Conservation (phyloP, 1,140 invertebrate species). For the Brachionus plicatilis region DNA sequence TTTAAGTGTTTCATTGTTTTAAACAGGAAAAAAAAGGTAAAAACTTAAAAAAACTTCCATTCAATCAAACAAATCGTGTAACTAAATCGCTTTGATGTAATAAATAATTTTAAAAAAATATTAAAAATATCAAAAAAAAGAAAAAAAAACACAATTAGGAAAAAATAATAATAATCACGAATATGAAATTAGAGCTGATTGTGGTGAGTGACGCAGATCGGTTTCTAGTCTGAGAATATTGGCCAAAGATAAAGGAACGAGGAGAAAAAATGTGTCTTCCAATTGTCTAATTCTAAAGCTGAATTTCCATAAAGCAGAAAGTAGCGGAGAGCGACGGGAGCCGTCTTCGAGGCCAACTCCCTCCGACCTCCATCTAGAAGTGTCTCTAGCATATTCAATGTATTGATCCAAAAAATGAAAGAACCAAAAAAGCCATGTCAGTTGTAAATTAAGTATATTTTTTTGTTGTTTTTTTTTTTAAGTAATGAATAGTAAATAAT, state of each 20-base stretch:
- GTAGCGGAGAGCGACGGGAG: not conserved
- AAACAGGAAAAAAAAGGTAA: not conserved
- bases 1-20: not conserved
- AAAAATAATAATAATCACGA: not conserved
- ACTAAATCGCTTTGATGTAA: slow-evolving; percentile 21
- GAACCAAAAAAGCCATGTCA: not conserved
- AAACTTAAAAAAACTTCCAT: slow-evolving; percentile 18
- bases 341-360: too few relatives aligned
- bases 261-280: not conserved
- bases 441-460: slow-evolving; percentile 25
- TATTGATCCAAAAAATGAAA: not conserved
- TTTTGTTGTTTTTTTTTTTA: slow-evolving; percentile 19
- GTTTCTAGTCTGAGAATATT: not conserved
- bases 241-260: not conserved
- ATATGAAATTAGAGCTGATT: not conserved
- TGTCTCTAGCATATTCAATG: too few relatives aligned
- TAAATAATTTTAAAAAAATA: slow-evolving; percentile 19
- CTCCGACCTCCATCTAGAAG: too few relatives aligned
- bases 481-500: slow-evolving; percentile 36
- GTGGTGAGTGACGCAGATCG: not conserved
- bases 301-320: not conserved
- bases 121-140: not conserved
- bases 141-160: slow-evolving; percentile 16
- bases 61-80: slow-evolving; percentile 4
- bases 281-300: not conserved